Percentiles rank a stretch among this genome's conserved stretches.
Conservation (phyloP, 2,113 vertebrate species). For the Thinocorus orbignyianus region DNA sequence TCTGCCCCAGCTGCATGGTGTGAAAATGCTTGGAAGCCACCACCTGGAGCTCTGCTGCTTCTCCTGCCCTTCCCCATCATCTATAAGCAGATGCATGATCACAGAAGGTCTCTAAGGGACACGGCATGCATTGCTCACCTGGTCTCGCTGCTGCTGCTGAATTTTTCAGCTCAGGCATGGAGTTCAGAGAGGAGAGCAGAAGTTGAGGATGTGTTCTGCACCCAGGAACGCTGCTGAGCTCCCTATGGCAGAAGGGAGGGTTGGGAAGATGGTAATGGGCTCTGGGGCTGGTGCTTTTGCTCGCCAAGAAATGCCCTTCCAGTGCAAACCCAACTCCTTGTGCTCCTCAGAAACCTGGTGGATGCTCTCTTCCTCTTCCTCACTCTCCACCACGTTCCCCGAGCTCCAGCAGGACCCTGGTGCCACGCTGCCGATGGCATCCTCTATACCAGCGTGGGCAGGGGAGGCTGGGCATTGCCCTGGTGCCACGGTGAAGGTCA, state of each 20-base stretch:
- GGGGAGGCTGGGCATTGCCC: neutral
- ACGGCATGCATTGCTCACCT: accelerated
- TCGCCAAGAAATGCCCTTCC: accelerated
- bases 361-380: neutral
- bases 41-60: neutral
- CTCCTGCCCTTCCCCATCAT: accelerated
- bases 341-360: accelerated
- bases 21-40: neutral
- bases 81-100: accelerated
- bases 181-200: neutral
- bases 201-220: neutral
- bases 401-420: neutral
- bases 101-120: neutral
- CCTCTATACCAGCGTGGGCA: accelerated
- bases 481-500: accelerated
- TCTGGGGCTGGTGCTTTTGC: neutral
- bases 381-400: accelerated
- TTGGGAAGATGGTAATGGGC: accelerated
- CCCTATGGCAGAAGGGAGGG: neutral
- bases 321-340: neutral
- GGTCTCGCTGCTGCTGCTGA: accelerated
- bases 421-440: neutral
- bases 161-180: neutral
- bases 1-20: accelerated
- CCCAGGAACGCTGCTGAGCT: accelerated